Percentiles rank a stretch among this genome's conserved stretches.
Conservation (phyloP, 2,113 vertebrate genomes). For the Ageneiosus marmoratus region DNA sequence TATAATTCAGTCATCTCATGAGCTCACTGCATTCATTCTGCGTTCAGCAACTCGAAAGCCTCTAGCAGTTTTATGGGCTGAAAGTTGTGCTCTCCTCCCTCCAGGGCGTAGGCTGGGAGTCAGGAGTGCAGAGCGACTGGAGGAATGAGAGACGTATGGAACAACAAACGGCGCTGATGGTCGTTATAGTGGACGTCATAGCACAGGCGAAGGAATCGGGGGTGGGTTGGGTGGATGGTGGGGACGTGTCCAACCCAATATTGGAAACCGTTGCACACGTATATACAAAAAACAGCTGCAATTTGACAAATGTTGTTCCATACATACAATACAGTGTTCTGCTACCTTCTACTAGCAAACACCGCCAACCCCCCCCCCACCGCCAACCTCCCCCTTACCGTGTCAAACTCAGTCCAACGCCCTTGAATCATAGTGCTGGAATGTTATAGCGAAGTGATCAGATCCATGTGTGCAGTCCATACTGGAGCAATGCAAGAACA, state of each 20-base stretch:
- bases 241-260: too few relatives aligned
- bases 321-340: too few relatives aligned
- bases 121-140: not conserved
- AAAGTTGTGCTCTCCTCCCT: not conserved
- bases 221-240: too few relatives aligned
- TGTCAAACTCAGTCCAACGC: too few relatives aligned
- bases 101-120: not conserved
- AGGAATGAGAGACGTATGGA: not conserved
- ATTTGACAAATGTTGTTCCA: too few relatives aligned
- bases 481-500: not conserved
- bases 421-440: too few relatives aligned
- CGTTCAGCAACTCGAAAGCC: not conserved
- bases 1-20: not conserved
- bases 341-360: too few relatives aligned
- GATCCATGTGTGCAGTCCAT: not conserved
- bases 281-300: too few relatives aligned
- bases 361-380: too few relatives aligned
- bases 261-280: too few relatives aligned
- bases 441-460: constrained; percentile 27
- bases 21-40: not conserved
- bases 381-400: too few relatives aligned
- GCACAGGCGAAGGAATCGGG: too few relatives aligned
- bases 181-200: not conserved
- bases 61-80: not conserved
- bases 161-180: not conserved